These are phyloP conservation scores for Calliopum simillimum DNA, from an alignment of 2,888 invertebrate genomes.

Conservation along the genomic window DNA sequence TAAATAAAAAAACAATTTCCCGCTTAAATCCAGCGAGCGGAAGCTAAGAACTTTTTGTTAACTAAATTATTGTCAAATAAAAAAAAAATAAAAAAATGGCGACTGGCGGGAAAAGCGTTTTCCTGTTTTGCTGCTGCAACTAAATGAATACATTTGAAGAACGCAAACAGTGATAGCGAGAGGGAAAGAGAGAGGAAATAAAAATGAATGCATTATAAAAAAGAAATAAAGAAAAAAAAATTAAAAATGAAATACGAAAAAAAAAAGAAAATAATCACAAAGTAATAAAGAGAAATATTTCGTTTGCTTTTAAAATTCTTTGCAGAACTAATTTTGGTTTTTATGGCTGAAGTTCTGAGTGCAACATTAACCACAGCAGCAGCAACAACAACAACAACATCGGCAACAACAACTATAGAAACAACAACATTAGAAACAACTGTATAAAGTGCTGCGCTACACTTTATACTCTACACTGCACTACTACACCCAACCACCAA, in stretches of 20 bases:
- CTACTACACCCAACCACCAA: slow-evolving; percentile 1
- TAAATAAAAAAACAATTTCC: background rate
- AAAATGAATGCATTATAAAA: slow-evolving; percentile 18
- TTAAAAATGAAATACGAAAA: slow-evolving; percentile 4
- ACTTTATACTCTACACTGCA: too few relatives aligned
- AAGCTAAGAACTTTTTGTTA: slow-evolving; percentile 10
- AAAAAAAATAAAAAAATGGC: slow-evolving; percentile 15
- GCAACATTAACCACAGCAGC: slow-evolving; percentile 41
- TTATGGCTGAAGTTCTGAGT: slow-evolving; percentile 45
- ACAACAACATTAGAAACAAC: background rate
- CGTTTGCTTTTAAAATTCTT: slow-evolving; percentile 44
- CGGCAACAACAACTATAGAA: background rate
- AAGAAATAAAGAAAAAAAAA: slow-evolving; percentile 29
- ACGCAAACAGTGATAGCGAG: background rate
- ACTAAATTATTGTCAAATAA: slow-evolving; percentile 29
- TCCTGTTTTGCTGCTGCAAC: slow-evolving; percentile 17
- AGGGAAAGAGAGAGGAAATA: background rate
- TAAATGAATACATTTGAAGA: slow-evolving; percentile 37
- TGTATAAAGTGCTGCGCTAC: too few relatives aligned
- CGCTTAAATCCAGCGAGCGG: slow-evolving; percentile 7
- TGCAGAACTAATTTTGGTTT: slow-evolving; percentile 46
- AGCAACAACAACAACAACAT: background rate
- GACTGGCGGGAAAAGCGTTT: slow-evolving; percentile 10
- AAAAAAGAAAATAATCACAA: slow-evolving; percentile 28
- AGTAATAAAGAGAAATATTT: slow-evolving; percentile 38